Conservation (phyloP, 2,888 invertebrate genomes). For the Hyles lineata region DNA sequence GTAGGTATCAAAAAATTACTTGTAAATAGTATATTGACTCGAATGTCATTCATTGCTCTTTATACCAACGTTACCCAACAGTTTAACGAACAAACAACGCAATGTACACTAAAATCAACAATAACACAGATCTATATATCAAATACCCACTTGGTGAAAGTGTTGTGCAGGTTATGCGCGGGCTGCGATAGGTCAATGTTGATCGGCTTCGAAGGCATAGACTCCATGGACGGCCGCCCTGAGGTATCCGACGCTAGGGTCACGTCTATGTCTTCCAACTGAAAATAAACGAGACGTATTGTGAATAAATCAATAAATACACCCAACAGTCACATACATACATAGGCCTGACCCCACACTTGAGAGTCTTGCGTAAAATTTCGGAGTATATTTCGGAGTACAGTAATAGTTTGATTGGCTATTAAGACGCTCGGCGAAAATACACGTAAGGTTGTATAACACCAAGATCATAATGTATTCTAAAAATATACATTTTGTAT, state of each 20-base stretch:
- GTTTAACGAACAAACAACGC: background rate
- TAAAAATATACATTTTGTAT: too few relatives aligned
- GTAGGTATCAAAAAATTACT: background rate
- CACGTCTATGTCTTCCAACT: slow-evolving; percentile 72
- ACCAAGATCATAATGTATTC: too few relatives aligned
- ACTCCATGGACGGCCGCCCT: slow-evolving; percentile 62
- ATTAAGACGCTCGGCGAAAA: too few relatives aligned
- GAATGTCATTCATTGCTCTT: background rate
- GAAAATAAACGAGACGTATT: slow-evolving; percentile 42
- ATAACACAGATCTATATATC: slow-evolving; percentile 4
- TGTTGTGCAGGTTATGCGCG: slow-evolving; percentile 78
- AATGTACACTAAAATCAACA: background rate
- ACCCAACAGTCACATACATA: too few relatives aligned
- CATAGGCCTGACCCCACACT: too few relatives aligned
- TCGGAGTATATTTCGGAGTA: too few relatives aligned
- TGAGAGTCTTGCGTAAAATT: too few relatives aligned
- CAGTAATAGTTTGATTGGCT: too few relatives aligned
- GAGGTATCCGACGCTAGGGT: slow-evolving; percentile 59
- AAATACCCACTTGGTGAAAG: slow-evolving; percentile 76
- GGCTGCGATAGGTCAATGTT: slow-evolving; percentile 81
- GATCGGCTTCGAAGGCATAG: slow-evolving; percentile 71
- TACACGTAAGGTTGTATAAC: too few relatives aligned
- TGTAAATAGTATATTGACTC: background rate
- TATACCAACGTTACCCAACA: background rate
- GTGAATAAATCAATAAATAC: background rate